These are phyloP conservation scores for Catostomus latipinnis DNA, from an alignment of 2,797 vertebrate species.

Conservation along the genomic window DNA sequence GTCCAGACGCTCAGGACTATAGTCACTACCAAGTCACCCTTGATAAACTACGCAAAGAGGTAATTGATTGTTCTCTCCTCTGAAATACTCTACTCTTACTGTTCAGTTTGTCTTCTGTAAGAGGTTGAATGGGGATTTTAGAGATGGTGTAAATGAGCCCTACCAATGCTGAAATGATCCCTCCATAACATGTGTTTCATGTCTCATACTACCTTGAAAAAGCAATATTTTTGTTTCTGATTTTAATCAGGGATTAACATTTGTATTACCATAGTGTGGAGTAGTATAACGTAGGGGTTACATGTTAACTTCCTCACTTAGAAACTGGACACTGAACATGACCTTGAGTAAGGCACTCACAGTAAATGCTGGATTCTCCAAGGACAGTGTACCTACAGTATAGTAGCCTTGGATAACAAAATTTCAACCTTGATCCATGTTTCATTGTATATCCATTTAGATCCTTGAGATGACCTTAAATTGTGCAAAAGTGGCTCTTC, in stretches of 20 bases:
- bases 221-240: too few relatives aligned
- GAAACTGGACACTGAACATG: not conserved
- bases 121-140: not conserved
- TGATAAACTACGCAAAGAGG: conserved; percentile 86
- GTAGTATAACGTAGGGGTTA: too few relatives aligned
- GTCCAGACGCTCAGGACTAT: conserved; percentile 84
- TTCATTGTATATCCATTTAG: conserved; percentile 40
- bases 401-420: not conserved
- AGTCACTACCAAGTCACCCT: conserved; percentile 81
- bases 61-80: conserved; percentile 59
- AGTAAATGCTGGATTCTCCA: too few relatives aligned
- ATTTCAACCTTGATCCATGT: too few relatives aligned
- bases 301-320: too few relatives aligned
- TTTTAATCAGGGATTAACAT: too few relatives aligned
- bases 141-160: not conserved
- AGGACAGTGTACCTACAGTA: not conserved
- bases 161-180: too few relatives aligned
- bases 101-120: not conserved
- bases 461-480: conserved; percentile 72
- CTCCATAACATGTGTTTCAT: too few relatives aligned
- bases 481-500: conserved; percentile 84
- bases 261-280: too few relatives aligned
- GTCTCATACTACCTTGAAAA: too few relatives aligned
- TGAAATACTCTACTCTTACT: not conserved
- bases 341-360: not conserved